Conservation (phyloP, 1,140 invertebrate genomes). For the Pomacea maculata region DNA sequence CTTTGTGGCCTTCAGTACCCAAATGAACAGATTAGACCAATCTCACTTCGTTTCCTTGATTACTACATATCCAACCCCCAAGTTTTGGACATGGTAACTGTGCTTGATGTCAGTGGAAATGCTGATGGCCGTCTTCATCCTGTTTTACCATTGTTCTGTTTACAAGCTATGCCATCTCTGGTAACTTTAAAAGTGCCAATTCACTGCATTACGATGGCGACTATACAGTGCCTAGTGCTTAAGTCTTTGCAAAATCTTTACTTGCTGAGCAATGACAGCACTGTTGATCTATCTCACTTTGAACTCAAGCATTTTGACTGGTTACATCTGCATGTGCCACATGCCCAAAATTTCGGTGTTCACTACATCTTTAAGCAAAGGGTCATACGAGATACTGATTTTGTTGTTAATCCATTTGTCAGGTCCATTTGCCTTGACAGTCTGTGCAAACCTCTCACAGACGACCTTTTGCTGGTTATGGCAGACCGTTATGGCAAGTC, state of each 20-base stretch:
- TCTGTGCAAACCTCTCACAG: slow-evolving; percentile 7
- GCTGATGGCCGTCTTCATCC: slow-evolving; percentile 6
- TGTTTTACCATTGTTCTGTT: not conserved
- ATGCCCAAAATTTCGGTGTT: slow-evolving; percentile 3
- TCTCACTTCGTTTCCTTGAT: slow-evolving; percentile 18
- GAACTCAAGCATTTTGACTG: slow-evolving; percentile 3
- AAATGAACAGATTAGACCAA: slow-evolving; percentile 17
- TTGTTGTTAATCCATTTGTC: slow-evolving; percentile 9
- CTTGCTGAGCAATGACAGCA: slow-evolving; percentile 18
- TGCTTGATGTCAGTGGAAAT: slow-evolving; percentile 12
- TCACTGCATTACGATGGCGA: slow-evolving; percentile 10
- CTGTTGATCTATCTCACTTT: slow-evolving; percentile 2
- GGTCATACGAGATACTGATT: not conserved
- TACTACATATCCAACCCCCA: slow-evolving; percentile 18
- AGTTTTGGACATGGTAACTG: slow-evolving; percentile 8
- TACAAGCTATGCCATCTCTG: slow-evolving; percentile 5
- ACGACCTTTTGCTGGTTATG: slow-evolving; percentile 11
- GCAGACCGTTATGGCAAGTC: slow-evolving; percentile 14
- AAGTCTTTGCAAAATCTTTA: slow-evolving; percentile 10
- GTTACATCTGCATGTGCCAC: not conserved
- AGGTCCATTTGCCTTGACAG: slow-evolving; percentile 18
- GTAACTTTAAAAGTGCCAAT: slow-evolving; percentile 13
- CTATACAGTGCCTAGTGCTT: slow-evolving; percentile 5
- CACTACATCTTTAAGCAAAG: slow-evolving; percentile 22
- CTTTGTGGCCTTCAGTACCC: slow-evolving; percentile 16